phyloP scores from a whole-genome alignment of 2,888 invertebrate species.

The Phlogophora meticulosa region DNA sequence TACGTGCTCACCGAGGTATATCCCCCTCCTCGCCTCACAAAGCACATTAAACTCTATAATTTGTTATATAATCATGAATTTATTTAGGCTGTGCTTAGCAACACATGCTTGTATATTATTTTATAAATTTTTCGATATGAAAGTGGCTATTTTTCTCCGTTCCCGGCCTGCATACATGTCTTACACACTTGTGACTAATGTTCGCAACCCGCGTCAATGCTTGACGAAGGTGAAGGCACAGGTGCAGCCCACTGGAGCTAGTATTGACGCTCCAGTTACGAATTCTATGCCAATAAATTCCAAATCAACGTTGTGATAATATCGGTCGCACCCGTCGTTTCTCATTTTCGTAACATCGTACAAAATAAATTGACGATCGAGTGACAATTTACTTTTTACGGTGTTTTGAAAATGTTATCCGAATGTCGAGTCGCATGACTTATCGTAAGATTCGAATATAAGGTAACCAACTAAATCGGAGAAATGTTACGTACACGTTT shows the following conservation, averaged over 20 bases:
- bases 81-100: background rate
- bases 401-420: conserved; percentile 49
- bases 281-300: conserved; percentile 77
- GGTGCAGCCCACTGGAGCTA: conserved; percentile 76
- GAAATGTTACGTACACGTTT: conserved; percentile 26
- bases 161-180: conserved; percentile 70
- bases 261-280: conserved; percentile 77
- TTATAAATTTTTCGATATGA: conserved; percentile 21
- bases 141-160: conserved; percentile 30
- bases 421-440: conserved; percentile 30
- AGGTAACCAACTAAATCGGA: conserved; percentile 24
- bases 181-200: conserved; percentile 84
- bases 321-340: conserved; percentile 58
- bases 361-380: conserved; percentile 64
- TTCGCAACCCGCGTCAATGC: conserved; percentile 79
- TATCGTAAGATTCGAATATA: conserved; percentile 12
- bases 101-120: conserved; percentile 1
- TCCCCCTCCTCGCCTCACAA: background rate
- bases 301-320: conserved; percentile 70
- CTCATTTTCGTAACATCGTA: conserved; percentile 57
- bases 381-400: conserved; percentile 56
- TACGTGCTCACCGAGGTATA: conserved; percentile 13
- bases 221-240: conserved; percentile 83
- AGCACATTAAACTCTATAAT: conserved; percentile 1
- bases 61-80: conserved; percentile 22